Conservation (phyloP, 2,113 vertebrate species). For the Amphilophus citrinellus region DNA sequence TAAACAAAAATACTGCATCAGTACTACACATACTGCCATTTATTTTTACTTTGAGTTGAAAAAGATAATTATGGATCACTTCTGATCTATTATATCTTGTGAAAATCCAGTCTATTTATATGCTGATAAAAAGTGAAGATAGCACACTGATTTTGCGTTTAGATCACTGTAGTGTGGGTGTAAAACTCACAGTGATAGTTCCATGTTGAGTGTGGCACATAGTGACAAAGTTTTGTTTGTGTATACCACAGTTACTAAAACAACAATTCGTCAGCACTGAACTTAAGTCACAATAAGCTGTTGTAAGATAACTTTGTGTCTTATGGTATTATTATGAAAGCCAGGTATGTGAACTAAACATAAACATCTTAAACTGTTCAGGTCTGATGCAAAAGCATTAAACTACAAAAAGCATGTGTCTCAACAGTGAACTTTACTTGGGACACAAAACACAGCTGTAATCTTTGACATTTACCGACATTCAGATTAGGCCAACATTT, state of each 20-base stretch:
- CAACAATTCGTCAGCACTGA: background rate
- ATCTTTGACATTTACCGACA: slow-evolving; percentile 71
- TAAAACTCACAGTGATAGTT: slow-evolving; percentile 19
- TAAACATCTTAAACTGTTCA: background rate
- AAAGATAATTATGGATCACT: slow-evolving; percentile 16
- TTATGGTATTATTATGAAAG: slow-evolving; percentile 19
- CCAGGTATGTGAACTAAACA: slow-evolving; percentile 4
- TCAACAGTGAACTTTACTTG: slow-evolving; percentile 62
- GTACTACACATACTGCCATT: background rate
- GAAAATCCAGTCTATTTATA: slow-evolving; percentile 11
- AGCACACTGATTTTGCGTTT: background rate
- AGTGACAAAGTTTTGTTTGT: background rate
- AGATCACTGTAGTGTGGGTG: background rate
- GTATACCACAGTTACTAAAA: background rate
- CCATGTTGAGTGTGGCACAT: background rate
- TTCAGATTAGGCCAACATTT: slow-evolving; percentile 68
- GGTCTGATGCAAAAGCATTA: background rate
- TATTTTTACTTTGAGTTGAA: slow-evolving; percentile 15
- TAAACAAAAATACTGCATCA: slow-evolving; percentile 31
- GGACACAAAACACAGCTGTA: slow-evolving; percentile 45
- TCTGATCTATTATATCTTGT: slow-evolving; percentile 8
- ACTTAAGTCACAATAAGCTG: background rate
- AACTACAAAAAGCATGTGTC: slow-evolving; percentile 40
- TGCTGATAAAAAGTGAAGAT: slow-evolving; percentile 12
- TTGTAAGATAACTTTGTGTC: background rate